Base-by-base conservation (phyloP, 2,888 invertebrate species). In the Leistus spinibarbis region DNA sequence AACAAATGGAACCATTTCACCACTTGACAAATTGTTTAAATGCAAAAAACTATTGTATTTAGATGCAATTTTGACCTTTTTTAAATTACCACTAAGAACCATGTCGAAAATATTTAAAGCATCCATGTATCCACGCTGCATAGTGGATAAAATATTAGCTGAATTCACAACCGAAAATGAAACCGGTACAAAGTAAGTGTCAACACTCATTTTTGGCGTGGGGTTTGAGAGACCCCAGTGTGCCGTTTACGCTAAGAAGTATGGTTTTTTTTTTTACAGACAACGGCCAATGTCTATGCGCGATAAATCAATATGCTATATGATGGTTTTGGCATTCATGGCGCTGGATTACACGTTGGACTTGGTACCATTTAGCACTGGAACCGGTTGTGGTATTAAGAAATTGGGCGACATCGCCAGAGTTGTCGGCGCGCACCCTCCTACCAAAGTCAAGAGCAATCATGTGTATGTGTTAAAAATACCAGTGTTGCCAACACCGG, bases 271-370 rank as follows among this genome's bases (percentile, higher is more conserved):
- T 19, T 71, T 60, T 82, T 83, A 76, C 72, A 84, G 84, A 64
- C 78, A 79, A 53, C 79, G 85, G n/a, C 83, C 85, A 0, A 24
- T 81, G 27, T 80, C 81, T 60, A 84, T 85, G 83, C 81, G 81
- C 71, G 85, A 85, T 78, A 85, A 85, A 78, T 78, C 82, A 19
- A 69, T 83, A 3, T 84, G 85, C 76, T 84, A 82, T 70, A 81
- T 83, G 24, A 77, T 85, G n/a, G 82, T 85, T 2, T 77, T 85
- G 53, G 76, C 79, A n/a, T 81, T 84, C 72, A 76, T 84, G 20
- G 83, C 80, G 2, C 80, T 79, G 66, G 80, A 83, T 73, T 84
- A 83, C 66, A 78, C 81, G 74, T 66, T 84, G 7, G 79, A 84
- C 78, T 72, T 85, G 5, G 83, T 82, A 54, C 20, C 62, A 13